A percentile compares a stretch with the other conserved stretches of the same genome.
These are phyloP conservation scores for Leucopsar rothschildi DNA, from an alignment of 2,113 vertebrate species.

Conservation along the genomic window DNA sequence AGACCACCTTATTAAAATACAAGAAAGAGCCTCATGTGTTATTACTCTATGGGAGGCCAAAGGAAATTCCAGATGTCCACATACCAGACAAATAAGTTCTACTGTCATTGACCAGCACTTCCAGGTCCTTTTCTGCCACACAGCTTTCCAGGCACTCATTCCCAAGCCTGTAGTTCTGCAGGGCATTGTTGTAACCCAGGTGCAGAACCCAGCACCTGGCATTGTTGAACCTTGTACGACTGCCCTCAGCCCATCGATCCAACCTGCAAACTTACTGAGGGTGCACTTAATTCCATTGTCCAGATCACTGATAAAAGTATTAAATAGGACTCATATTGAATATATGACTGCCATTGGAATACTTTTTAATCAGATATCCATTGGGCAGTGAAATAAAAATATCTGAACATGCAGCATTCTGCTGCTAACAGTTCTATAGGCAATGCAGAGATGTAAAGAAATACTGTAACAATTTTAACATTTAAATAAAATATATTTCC, in stretches of 20 bases:
- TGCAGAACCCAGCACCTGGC: neutral
- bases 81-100: neutral
- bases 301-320: neutral
- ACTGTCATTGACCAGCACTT: neutral
- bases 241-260: fast-evolving
- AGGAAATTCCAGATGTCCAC: neutral
- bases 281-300: neutral
- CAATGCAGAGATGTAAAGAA: neutral
- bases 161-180: neutral
- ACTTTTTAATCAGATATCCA: neutral
- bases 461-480: neutral
- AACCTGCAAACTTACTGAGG: neutral
- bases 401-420: neutral
- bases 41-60: neutral
- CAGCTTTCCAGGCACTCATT: neutral
- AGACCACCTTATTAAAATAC: neutral
- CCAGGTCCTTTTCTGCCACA: neutral
- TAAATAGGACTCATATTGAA: neutral
- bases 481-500: neutral
- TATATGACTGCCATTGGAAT: neutral
- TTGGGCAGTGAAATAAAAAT: neutral
- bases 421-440: neutral
- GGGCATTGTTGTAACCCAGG: neutral
- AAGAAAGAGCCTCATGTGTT: neutral
- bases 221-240: neutral